A percentile compares a stretch with the other conserved stretches of the same genome.
These are phyloP conservation scores for Lepilemur ruficaudatus DNA, from an alignment of 2,797 vertebrate genomes.

Conservation along the genomic window DNA sequence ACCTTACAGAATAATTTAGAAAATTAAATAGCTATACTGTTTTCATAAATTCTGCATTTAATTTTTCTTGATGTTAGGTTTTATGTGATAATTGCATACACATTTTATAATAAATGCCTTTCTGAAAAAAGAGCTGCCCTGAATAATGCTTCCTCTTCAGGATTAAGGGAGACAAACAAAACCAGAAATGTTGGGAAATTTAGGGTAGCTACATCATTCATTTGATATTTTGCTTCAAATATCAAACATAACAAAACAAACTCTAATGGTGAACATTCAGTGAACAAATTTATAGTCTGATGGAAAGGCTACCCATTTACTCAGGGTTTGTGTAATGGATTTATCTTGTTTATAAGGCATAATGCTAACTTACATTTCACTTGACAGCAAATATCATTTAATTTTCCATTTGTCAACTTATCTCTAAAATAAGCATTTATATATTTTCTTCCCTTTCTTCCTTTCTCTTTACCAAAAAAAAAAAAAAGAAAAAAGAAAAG, in stretches of 20 bases:
- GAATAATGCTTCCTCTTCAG: neutral
- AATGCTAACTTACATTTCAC: neutral
- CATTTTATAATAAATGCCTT: neutral
- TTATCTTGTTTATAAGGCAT: neutral
- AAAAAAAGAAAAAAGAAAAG: no score
- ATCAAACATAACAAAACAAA: neutral
- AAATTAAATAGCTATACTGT: neutral
- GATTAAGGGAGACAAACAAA: neutral
- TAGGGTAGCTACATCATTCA: accelerated
- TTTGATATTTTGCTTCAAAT: neutral
- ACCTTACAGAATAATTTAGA: neutral
- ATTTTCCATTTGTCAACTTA: neutral
- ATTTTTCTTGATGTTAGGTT: neutral
- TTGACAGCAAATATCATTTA: neutral
- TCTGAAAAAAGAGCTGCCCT: neutral
- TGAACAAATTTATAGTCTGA: neutral
- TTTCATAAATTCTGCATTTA: neutral
- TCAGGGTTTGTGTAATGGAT: neutral
- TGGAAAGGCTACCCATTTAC: neutral
- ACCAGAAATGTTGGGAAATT: neutral
- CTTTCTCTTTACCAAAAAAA: neutral
- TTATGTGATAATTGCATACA: neutral
- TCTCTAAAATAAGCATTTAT: neutral
- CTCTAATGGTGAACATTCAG: neutral
- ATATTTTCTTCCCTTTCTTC: neutral